Evolutionary conservation across 2,888 invertebrate species (phyloP).

Genomic region (Phortica magna): DNA sequence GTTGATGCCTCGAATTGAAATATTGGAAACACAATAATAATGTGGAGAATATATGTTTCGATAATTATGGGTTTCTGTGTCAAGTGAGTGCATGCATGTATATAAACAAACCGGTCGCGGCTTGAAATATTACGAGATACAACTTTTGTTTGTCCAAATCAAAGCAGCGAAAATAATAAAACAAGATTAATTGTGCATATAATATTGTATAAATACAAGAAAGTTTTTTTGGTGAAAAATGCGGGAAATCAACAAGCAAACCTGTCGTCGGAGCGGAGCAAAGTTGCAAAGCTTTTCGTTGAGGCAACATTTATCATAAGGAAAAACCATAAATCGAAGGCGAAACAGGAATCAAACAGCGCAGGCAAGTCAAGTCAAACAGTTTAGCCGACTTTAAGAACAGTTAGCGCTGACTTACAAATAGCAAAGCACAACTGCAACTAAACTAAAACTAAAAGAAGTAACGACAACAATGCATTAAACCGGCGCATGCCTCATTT

Average conservation of each 20-base stretch:
- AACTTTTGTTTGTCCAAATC: background rate
- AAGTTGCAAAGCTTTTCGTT: background rate
- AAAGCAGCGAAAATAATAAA: too few species aligned
- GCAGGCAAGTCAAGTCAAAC: constrained; percentile 12
- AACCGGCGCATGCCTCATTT: constrained; percentile 59
- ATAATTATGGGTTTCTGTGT: constrained; percentile 30
- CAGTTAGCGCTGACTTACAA: constrained; percentile 57
- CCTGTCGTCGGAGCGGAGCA: background rate
- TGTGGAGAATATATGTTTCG: constrained; percentile 5
- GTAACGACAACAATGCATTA: constrained; percentile 64
- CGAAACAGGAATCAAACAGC: background rate
- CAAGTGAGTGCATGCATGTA: background rate
- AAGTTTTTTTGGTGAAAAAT: too few species aligned
- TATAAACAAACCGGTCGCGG: background rate
- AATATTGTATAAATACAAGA: too few species aligned
- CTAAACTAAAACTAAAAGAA: constrained; percentile 42
- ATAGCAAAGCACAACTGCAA: constrained; percentile 51
- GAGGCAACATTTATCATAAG: background rate
- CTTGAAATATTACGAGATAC: background rate
- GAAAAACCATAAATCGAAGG: background rate
- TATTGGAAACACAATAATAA: constrained; percentile 1
- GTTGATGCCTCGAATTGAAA: background rate
- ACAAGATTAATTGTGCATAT: too few species aligned
- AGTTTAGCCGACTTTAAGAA: constrained; percentile 15
- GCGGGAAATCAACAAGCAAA: background rate